phyloP scores from a whole-genome alignment of 1,140 invertebrate species.

The Drosophila kohkoa region DNA sequence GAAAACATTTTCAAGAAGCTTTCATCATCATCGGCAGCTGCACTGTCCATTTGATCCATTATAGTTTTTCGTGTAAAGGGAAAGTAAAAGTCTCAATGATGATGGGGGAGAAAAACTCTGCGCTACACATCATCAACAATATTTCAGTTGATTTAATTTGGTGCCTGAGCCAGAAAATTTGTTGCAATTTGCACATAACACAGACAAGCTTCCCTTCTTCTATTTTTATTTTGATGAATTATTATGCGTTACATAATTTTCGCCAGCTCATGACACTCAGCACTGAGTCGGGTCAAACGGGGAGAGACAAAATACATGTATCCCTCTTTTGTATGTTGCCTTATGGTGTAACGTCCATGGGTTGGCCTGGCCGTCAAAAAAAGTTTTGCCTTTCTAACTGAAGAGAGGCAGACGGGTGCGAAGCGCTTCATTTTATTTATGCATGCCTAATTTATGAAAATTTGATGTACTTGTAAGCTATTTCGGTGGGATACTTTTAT shows the following conservation, averaged over 20 bases:
- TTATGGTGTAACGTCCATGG: slow-evolving; percentile 32
- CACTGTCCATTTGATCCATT: slow-evolving; percentile 30
- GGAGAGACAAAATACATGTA: slow-evolving; percentile 19
- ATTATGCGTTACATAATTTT: slow-evolving; percentile 81
- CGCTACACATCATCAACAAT: slow-evolving; percentile 75
- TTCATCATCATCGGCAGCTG: slow-evolving; percentile 41
- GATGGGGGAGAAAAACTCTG: slow-evolving; percentile 13
- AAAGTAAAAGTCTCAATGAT: neutral
- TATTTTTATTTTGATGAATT: slow-evolving; percentile 66
- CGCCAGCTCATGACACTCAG: slow-evolving; percentile 75
- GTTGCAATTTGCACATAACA: slow-evolving; percentile 73
- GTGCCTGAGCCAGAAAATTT: slow-evolving; percentile 58
- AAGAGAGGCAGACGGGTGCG: neutral
- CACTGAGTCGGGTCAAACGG: slow-evolving; percentile 3
- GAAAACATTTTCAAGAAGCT: slow-evolving; percentile 20
- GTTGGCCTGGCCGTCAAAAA: slow-evolving; percentile 56
- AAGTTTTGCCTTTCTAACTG: slow-evolving; percentile 46
- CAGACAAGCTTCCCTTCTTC: slow-evolving; percentile 1
- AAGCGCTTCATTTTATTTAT: slow-evolving; percentile 65
- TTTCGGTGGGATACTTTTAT: slow-evolving; percentile 81
- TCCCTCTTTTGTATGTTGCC: slow-evolving; percentile 16
- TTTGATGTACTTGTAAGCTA: slow-evolving; percentile 83
- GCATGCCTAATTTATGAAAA: slow-evolving; percentile 83
- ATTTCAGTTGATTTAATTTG: slow-evolving; percentile 70
- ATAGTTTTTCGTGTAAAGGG: slow-evolving; percentile 27